Evolutionary conservation across 2,797 vertebrate species (phyloP).

Genomic region (Myotis vivesi): DNA sequence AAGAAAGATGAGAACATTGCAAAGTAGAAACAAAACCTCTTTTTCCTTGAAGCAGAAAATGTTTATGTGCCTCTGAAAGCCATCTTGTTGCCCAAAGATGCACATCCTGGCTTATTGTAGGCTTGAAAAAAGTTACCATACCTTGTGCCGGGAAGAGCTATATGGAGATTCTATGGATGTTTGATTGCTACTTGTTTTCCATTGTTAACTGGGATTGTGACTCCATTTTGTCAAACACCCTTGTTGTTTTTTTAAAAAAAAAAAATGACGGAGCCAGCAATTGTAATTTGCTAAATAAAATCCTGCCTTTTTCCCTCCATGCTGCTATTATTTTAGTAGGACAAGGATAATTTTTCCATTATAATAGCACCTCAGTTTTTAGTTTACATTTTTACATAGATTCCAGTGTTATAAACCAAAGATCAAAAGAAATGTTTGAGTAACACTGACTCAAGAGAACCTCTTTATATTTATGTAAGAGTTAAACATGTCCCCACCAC

Average conservation of each 20-base stretch:
- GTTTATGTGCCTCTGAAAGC: neutral
- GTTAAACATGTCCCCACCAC: neutral
- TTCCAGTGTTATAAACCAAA: neutral
- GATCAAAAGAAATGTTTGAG: neutral
- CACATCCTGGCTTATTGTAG: neutral
- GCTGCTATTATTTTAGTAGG: neutral
- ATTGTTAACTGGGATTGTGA: neutral
- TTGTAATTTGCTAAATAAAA: neutral
- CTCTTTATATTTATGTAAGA: neutral
- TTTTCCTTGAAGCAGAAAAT: neutral
- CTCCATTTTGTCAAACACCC: neutral
- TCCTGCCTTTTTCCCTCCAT: neutral
- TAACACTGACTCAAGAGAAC: neutral
- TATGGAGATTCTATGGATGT: neutral
- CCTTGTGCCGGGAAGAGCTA: neutral
- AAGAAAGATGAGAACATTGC: neutral
- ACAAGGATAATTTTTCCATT: neutral
- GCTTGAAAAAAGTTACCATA: neutral
- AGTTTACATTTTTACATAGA: constrained; percentile 16
- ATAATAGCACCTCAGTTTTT: neutral
- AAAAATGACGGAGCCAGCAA: neutral
- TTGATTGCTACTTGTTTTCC: neutral
- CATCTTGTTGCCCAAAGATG: neutral
- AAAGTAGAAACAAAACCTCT: neutral
- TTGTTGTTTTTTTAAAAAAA: constrained; percentile 28